Conservation (phyloP, 2,113 vertebrate genomes). For the Sprattus sprattus region DNA sequence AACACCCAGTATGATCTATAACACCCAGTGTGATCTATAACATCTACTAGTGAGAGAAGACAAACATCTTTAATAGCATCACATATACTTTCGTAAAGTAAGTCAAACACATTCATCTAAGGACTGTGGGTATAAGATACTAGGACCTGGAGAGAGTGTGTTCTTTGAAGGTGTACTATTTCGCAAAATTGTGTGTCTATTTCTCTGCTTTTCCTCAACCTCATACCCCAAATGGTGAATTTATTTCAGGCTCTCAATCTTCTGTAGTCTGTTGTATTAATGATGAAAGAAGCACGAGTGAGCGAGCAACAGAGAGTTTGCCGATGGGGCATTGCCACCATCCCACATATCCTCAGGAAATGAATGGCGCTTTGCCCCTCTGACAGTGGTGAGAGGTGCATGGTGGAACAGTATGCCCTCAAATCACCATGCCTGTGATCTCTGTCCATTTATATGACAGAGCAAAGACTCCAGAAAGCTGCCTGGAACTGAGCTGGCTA, state of each 20-base stretch:
- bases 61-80: background rate
- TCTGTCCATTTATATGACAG: background rate
- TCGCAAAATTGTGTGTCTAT: background rate
- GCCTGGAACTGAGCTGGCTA: background rate
- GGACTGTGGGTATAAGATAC: background rate
- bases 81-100: background rate
- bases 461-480: background rate
- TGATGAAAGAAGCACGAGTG: background rate
- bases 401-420: background rate
- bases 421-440: background rate
- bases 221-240: background rate
- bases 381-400: background rate
- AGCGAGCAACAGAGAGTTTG: background rate
- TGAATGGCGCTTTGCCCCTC: too few relatives aligned
- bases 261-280: background rate
- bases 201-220: background rate
- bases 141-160: background rate
- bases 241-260: background rate
- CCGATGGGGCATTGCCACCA: background rate
- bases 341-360: slow-evolving; percentile 5
- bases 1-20: background rate
- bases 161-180: background rate
- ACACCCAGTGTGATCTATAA: background rate
- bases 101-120: background rate
- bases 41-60: background rate